Percentiles rank a stretch among this genome's conserved stretches.
Evolutionary conservation across 2,113 vertebrate species (phyloP).

Genomic region (Nothoprocta perdicaria): DNA sequence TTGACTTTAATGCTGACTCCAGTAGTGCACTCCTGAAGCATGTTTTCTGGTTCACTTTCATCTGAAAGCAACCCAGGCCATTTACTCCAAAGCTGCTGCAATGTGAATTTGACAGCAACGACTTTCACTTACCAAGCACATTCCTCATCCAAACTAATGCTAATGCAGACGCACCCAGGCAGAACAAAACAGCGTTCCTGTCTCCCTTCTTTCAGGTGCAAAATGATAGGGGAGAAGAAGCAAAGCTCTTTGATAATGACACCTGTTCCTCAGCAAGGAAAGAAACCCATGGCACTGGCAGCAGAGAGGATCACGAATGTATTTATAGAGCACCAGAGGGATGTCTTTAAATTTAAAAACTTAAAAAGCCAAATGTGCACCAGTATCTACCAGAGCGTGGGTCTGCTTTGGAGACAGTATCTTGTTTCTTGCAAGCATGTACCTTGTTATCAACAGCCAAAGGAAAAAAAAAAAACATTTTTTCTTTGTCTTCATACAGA

Average conservation of each 20-base stretch:
- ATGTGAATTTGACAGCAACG: background rate
- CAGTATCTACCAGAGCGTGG: background rate
- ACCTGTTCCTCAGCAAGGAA: background rate
- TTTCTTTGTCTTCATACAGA: background rate
- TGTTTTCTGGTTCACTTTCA: background rate
- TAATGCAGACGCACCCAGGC: background rate
- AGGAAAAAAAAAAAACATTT: background rate
- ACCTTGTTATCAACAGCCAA: background rate
- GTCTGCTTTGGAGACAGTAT: background rate
- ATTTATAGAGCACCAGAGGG: background rate
- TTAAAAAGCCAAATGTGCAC: background rate
- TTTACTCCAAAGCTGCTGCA: background rate
- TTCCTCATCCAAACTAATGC: background rate
- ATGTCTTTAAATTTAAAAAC: background rate
- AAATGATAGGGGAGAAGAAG: background rate
- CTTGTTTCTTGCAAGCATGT: background rate
- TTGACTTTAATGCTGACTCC: background rate
- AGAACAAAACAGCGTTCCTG: background rate
- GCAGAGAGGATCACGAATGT: accelerated
- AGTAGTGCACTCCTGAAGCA: background rate
- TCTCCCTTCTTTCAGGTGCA: background rate
- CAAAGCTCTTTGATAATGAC: background rate
- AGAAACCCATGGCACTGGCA: background rate
- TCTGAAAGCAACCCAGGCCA: background rate
- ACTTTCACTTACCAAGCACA: background rate